These are phyloP conservation scores for Cephonodes hylas DNA, from an alignment of 2,888 invertebrate species.

Conservation along the genomic window DNA sequence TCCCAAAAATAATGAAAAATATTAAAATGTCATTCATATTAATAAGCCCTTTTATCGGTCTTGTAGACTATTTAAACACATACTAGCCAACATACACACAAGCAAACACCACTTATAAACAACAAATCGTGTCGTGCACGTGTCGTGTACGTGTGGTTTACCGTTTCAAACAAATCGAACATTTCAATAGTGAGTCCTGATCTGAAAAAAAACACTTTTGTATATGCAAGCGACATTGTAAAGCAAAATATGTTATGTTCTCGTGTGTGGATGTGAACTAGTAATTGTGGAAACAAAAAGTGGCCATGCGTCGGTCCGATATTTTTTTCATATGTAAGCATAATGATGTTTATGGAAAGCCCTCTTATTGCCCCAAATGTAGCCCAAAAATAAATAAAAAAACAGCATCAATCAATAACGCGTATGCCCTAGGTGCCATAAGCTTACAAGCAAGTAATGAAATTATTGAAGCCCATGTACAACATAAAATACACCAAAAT, in stretches of 20 bases:
- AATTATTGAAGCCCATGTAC: not conserved
- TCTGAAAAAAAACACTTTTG: slow-evolving; percentile 15
- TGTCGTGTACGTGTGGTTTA: slow-evolving; percentile 32
- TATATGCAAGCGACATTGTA: slow-evolving; percentile 17
- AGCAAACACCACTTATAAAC: slow-evolving; percentile 32
- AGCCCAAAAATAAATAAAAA: no score
- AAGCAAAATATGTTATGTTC: slow-evolving; percentile 26
- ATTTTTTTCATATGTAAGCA: not conserved
- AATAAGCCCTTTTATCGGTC: not conserved
- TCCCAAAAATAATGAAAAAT: not conserved
- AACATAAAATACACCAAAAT: not conserved
- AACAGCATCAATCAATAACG: no score
- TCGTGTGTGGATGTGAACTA: slow-evolving; percentile 48
- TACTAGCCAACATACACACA: slow-evolving; percentile 51
- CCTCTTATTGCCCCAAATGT: no score
- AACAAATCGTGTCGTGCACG: slow-evolving; percentile 33
- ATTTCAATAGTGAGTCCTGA: slow-evolving; percentile 6
- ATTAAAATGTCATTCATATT: not conserved
- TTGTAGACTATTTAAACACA: slow-evolving; percentile 18
- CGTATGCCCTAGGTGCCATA: no score
- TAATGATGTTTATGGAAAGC: not conserved
- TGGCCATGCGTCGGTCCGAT: not conserved
- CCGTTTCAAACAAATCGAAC: not conserved
- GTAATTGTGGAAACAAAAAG: slow-evolving; percentile 17
- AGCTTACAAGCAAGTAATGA: not conserved